Evolutionary conservation across 2,113 vertebrate species (phyloP).

Genomic region (Sylvilagus bachmani): DNA sequence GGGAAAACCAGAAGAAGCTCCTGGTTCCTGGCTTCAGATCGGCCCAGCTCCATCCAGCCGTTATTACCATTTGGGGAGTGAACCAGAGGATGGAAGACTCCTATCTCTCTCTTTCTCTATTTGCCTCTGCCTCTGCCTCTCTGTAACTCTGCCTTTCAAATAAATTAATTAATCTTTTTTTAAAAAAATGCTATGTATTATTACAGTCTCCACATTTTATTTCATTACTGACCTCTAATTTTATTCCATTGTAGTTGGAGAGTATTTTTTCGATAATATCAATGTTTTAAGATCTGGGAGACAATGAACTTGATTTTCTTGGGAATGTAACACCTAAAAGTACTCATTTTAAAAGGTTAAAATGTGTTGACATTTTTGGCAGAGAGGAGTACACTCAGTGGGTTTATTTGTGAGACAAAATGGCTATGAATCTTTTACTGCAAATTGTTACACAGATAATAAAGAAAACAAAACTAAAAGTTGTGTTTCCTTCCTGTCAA

Average conservation of each 20-base stretch:
- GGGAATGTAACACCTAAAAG: not conserved
- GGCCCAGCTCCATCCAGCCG: too few species aligned
- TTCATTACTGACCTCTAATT: not conserved
- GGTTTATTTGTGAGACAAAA: slow-evolving; percentile 13
- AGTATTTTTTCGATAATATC: not conserved
- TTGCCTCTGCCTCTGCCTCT: too few species aligned
- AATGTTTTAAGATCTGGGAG: not conserved
- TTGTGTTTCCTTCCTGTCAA: slow-evolving; percentile 2
- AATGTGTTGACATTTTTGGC: not conserved
- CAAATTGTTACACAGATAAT: not conserved
- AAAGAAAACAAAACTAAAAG: not conserved
- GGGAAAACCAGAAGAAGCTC: too few species aligned
- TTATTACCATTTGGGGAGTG: too few species aligned
- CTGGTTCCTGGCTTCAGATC: too few species aligned
- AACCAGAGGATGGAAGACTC: too few species aligned
- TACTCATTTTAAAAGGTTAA: not conserved
- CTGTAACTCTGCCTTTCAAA: too few species aligned
- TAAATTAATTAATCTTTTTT: too few species aligned
- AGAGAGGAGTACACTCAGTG: not conserved
- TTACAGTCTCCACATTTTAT: not conserved
- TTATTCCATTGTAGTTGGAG: not conserved
- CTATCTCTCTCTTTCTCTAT: too few species aligned
- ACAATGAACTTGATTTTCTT: not conserved
- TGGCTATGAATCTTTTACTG: not conserved
- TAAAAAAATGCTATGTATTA: not conserved